Conservation (phyloP, 2,797 vertebrate genomes). For the Sternarchorhynchus goeldii region DNA sequence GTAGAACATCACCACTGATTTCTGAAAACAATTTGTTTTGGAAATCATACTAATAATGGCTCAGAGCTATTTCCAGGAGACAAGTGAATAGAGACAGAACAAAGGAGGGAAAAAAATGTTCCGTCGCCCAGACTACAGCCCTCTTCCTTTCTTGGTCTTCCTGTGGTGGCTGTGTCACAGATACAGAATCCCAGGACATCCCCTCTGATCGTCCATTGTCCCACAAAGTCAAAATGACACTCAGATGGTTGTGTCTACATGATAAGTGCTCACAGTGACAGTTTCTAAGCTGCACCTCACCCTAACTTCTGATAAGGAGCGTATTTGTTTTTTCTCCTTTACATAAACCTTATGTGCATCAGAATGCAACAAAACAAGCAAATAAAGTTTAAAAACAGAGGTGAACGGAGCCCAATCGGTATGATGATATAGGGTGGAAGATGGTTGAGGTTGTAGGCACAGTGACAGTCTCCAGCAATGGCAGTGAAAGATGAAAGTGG, state of each 20-base stretch:
- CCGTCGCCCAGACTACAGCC: background rate
- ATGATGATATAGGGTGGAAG: no score
- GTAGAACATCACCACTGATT: constrained; percentile 44
- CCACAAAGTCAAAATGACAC: constrained; percentile 3
- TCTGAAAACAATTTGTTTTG: constrained; percentile 28
- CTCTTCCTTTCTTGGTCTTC: constrained; percentile 34
- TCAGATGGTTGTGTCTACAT: constrained; percentile 13
- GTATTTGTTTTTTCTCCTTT: background rate
- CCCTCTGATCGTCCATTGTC: constrained; percentile 8
- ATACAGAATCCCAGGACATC: constrained; percentile 23
- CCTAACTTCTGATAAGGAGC: constrained; percentile 3
- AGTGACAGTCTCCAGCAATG: constrained; percentile 20
- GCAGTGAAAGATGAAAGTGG: constrained; percentile 19
- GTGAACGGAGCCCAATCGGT: constrained; percentile 16
- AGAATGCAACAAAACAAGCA: background rate
- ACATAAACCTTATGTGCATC: constrained; percentile 15
- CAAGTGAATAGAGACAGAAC: constrained; percentile 18
- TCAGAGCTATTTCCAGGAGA: constrained; percentile 31
- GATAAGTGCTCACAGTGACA: constrained; percentile 10
- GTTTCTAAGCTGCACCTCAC: background rate
- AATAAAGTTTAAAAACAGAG: background rate
- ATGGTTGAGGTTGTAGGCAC: background rate
- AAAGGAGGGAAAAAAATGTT: constrained; percentile 8
- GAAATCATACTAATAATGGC: constrained; percentile 1
- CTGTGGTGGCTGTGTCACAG: constrained; percentile 33